Percentiles rank a stretch among this genome's conserved stretches.
Evolutionary conservation across 2,888 invertebrate species (phyloP).

Genomic region (Leucophora obtusa): DNA sequence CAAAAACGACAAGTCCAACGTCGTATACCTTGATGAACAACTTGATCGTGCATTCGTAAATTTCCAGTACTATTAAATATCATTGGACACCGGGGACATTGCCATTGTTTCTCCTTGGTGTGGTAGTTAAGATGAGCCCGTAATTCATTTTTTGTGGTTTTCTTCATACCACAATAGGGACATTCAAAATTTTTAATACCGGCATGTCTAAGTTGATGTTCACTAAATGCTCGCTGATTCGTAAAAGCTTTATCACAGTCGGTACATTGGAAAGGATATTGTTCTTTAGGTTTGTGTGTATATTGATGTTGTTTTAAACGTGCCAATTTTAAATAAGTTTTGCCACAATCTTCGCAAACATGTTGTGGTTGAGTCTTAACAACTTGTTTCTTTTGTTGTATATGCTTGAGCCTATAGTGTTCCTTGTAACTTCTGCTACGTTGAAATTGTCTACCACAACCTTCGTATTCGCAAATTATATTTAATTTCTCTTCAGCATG

Average conservation of each 20-base stretch:
- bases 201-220: conserved; percentile 71
- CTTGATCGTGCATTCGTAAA: conserved; percentile 68
- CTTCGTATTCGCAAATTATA: conserved; percentile 66
- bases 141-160: conserved; percentile 66
- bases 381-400: not conserved
- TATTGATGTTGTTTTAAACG: conserved; percentile 67
- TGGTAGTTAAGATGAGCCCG: conserved; percentile 69
- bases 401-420: conserved; percentile 63
- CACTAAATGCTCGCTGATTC: conserved; percentile 65
- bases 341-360: conserved; percentile 69
- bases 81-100: conserved; percentile 67
- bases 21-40: conserved; percentile 69
- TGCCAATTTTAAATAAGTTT: conserved; percentile 62
- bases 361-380: conserved; percentile 2
- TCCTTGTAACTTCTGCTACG: conserved; percentile 41
- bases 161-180: conserved; percentile 70
- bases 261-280: conserved; percentile 70
- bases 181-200: conserved; percentile 70
- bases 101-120: conserved; percentile 67
- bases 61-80: conserved; percentile 68
- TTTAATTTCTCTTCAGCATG: conserved; percentile 62
- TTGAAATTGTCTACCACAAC: conserved; percentile 66
- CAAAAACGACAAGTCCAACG: conserved; percentile 68
- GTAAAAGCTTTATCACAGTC: conserved; percentile 72
- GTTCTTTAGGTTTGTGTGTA: conserved; percentile 65